Evolutionary conservation across 2,113 vertebrate genomes (phyloP).

Genomic region (Pterophyllum scalare): DNA sequence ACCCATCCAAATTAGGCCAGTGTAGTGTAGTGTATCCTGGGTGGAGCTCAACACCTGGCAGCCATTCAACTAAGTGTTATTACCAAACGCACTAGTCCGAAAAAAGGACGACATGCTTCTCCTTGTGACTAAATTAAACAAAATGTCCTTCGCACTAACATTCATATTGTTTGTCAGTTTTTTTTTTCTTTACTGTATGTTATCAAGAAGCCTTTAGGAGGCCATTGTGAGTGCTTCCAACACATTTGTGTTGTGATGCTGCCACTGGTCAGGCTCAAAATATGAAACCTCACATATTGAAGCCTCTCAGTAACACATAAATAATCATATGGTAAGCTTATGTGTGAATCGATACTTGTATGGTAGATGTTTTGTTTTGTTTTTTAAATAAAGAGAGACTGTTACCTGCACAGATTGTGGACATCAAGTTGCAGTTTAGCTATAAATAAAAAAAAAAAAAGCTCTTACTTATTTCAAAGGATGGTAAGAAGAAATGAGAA

Average conservation of each 20-base stretch:
- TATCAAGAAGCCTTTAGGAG: neutral
- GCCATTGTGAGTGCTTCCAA: neutral
- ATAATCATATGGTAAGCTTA: neutral
- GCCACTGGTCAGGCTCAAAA: neutral
- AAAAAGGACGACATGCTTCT: neutral
- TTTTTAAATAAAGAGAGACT: no score
- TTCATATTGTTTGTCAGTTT: neutral
- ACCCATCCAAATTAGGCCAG: neutral
- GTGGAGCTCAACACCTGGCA: constrained; percentile 28
- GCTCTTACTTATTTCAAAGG: neutral
- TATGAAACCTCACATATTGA: neutral
- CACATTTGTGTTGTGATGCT: neutral
- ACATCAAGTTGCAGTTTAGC: neutral
- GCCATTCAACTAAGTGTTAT: neutral
- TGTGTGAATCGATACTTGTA: neutral
- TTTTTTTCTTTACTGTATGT: neutral
- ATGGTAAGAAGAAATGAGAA: neutral
- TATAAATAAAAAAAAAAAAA: neutral
- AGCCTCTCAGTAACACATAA: neutral
- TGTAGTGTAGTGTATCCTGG: neutral
- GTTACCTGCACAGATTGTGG: neutral
- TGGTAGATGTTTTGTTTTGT: neutral
- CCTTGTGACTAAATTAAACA: neutral
- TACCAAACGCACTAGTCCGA: neutral
- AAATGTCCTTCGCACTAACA: neutral